These are phyloP conservation scores for Cydia amplana DNA, from an alignment of 1,140 invertebrate genomes.

Conservation along the genomic window DNA sequence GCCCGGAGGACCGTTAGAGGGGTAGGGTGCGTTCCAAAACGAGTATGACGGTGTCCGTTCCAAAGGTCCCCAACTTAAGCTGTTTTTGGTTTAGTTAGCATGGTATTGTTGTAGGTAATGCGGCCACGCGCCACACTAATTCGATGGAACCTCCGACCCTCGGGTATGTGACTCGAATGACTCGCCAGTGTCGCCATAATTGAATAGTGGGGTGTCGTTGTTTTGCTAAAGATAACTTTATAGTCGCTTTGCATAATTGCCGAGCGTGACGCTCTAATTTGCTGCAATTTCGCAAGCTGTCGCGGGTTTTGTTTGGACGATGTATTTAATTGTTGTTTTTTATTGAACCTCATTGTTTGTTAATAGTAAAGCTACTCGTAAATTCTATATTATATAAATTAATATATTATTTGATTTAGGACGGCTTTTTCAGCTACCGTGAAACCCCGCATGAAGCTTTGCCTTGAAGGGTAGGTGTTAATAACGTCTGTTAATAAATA, in stretches of 20 bases:
- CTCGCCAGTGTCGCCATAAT: constrained; percentile 74
- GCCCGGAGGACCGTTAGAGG: constrained; percentile 35
- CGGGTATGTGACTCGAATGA: constrained; percentile 75
- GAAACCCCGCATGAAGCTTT: too few relatives aligned
- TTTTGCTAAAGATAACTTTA: constrained; percentile 76
- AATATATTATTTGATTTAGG: too few relatives aligned
- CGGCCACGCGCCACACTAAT: constrained; percentile 77
- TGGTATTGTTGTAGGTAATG: constrained; percentile 69
- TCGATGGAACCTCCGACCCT: constrained; percentile 69
- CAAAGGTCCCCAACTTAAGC: background rate
- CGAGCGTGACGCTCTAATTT: constrained; percentile 66
- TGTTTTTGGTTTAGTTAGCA: background rate
- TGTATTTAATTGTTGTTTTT: background rate
- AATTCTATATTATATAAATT: background rate
- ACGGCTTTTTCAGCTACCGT: too few relatives aligned
- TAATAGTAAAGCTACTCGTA: background rate
- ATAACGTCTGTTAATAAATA: too few relatives aligned
- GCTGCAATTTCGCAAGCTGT: constrained; percentile 74
- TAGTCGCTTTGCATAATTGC: constrained; percentile 75
- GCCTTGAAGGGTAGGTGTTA: too few relatives aligned
- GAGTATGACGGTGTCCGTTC: background rate
- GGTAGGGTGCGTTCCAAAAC: background rate
- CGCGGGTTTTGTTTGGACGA: constrained; percentile 51
- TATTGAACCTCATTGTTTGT: background rate
- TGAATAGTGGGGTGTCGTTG: constrained; percentile 75